Evolutionary conservation across 2,888 invertebrate species (phyloP), one percentile per base, ranked within the genome.

Genomic region (Beris chalybata): DNA sequence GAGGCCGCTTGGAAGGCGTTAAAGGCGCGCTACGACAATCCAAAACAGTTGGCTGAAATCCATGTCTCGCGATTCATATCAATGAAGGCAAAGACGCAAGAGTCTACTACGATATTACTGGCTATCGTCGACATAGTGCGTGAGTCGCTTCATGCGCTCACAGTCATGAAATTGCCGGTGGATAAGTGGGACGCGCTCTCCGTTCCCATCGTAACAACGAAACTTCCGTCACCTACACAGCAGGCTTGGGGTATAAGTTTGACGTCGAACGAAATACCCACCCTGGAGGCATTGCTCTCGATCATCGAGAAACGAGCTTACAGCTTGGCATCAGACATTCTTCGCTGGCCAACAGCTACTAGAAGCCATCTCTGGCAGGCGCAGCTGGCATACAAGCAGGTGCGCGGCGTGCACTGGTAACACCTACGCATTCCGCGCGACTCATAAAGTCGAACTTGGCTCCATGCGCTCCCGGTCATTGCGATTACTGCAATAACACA

Each of bases 401-500:
- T 15, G 15, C 50, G 3, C 29, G 22, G 9, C 22, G 50, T 4
- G 15, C 15, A 4, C n/a, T 22, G 50, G 3, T 22, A 4, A 1
- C 48, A 13, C 13, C 48, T 5, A 15, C 1, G 5, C 5, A 15
- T 11, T 48, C 48, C 1, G 9, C 7, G 1, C 7, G 12, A 2
- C 15, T 15, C 15, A 2, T 29, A 4, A 15, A 50, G 1, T 5
- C 9, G 15, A 29, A 9, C 15, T 22, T 15, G 3, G 50, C 9
- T 50, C 9, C 15, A 15, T 13, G 4, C 5, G 5, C 9, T 5
- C 38, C 38, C 9, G 3, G 38, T 7, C 38, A 38, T 38, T 48
- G 48, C 4, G 48, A 4, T 1, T 13, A 31, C 12, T 66, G 66
- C 44, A 59, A 58, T n/a, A 43, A 44, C n/a, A 53, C 15, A 15